Evolutionary conservation across 2,113 vertebrate species (phyloP), one percentile per base, ranked within the genome.

Genomic region (Triplophysa dalaica): DNA sequence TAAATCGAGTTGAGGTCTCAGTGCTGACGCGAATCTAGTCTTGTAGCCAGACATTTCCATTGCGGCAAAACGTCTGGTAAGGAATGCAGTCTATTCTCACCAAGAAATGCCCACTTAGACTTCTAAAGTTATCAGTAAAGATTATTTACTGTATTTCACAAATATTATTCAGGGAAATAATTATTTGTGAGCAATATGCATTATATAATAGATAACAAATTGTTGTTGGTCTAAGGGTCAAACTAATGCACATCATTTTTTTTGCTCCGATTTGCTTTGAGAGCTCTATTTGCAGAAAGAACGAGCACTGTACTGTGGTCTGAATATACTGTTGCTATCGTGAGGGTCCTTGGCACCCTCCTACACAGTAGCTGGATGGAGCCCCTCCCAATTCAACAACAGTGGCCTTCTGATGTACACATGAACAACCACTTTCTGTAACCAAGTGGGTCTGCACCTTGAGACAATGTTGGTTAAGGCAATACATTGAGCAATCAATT

Each of bases 321-420:
- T 63, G n/a, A 65, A 16, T 50, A 29, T 60, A 48, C 60, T 65
- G 58, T 17, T 48, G 43, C 33, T 21, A 33, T 77, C n/a, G 72
- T 12, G 58, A 26, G 33, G 75, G 75, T 48, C 52, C 61, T 73
- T 67, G 61, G 81, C 68, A 22, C 61, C 33, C 68, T 54, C 48
- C 63, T 52, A 54, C 56, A 70, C 22, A 64, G 43, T 19, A 63
- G 68, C 43, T 50, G 60, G 33, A 72, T 52, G 12, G 14, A 29
- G 24, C 66, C 61, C 60, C 70, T n/a, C n/a, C n/a, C n/a, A n/a
- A n/a, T n/a, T n/a, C n/a, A n/a, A n/a, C n/a, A n/a, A n/a, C n/a
- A n/a, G n/a, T n/a, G n/a, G n/a, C n/a, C n/a, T 69, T 10, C 67
- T 50, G 4, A 69, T 19, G 22, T n/a, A 4, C 1, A 56, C 12